Percentiles rank a stretch among this genome's conserved stretches.
These are phyloP conservation scores for Halcyon leucocephala DNA, from an alignment of 2,797 vertebrate genomes.

Conservation along the genomic window DNA sequence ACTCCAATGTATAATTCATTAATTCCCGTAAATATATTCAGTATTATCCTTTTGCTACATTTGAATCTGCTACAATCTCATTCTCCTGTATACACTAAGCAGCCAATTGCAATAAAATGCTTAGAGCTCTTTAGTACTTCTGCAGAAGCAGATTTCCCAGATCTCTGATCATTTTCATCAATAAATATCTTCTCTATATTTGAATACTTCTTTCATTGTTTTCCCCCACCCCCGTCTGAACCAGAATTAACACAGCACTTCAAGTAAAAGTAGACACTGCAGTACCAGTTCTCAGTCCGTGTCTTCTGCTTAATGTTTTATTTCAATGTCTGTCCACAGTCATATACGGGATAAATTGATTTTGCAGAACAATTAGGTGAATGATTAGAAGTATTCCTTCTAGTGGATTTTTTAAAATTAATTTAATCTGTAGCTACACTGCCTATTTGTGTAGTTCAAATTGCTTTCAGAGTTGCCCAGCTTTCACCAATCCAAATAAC, in stretches of 20 bases:
- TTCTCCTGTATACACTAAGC: background rate
- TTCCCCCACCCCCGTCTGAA: accelerated
- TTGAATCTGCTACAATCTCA: background rate
- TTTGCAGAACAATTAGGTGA: background rate
- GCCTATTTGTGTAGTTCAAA: background rate
- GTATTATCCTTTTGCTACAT: background rate
- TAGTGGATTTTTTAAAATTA: background rate
- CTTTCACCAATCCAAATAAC: background rate
- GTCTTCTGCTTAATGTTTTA: accelerated
- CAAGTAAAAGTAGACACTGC: background rate
- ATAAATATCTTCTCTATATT: background rate
- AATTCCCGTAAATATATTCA: background rate
- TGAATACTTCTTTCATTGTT: background rate
- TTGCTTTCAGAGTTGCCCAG: background rate
- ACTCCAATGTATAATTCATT: background rate
- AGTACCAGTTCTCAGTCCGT: background rate
- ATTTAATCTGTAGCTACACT: background rate
- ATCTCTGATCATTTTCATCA: background rate
- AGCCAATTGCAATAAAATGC: background rate
- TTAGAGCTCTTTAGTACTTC: background rate
- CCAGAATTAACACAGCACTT: background rate
- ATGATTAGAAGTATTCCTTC: background rate
- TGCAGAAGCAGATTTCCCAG: background rate
- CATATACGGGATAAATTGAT: background rate
- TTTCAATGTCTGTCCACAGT: background rate